Evolutionary conservation across 2,113 vertebrate species (phyloP), one percentile per base, ranked within the genome.

Genomic region (Dolichallabes microphthalmus): DNA sequence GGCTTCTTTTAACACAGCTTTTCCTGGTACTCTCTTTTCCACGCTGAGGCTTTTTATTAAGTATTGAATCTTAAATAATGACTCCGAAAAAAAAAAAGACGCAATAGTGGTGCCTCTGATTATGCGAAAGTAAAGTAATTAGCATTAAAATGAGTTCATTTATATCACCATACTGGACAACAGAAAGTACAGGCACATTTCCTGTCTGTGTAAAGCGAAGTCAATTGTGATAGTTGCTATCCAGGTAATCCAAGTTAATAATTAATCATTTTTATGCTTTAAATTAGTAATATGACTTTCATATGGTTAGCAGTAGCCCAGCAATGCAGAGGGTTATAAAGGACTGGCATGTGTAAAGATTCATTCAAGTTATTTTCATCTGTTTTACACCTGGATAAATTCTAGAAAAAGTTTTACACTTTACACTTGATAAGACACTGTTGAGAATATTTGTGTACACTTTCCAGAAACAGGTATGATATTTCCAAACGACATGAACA

Each of bases 1-100:
- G 69, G 85, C 85, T 73, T 61, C 61, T 71, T 69, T n/a, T 57
- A 53, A 61, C 32, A 2, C 27, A 12, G 83, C 27, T 68, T 57
- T 17, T 69, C 5, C 74, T 39, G 35, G 63, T 55, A 74, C 68
- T 60, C 61, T 19, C 13, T 30, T 11, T 30, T 81, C 53, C 19
- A 25, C 17, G 12, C 10, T 22, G 39, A 27, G 60, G 22, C 78
- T 45, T 80, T 63, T 6, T 63, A 45, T 80, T 60, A 60, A 79
- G 60, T 35, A 57, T 0, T 9, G 0, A 30, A 15, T 53, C 17
- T 57, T n/a, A 25, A 45, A 50, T 50, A 45, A 2, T 63, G 27
- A 58, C 53, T 19, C 22, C 1, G 2, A 22, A 32, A 35, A 55
- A 50, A 15, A 30, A n/a, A 63, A n/a, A 60, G 7, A 60, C 58